These are phyloP conservation scores for Serranus cabrilla DNA, from an alignment of 2,797 vertebrate genomes.

Conservation along the genomic window DNA sequence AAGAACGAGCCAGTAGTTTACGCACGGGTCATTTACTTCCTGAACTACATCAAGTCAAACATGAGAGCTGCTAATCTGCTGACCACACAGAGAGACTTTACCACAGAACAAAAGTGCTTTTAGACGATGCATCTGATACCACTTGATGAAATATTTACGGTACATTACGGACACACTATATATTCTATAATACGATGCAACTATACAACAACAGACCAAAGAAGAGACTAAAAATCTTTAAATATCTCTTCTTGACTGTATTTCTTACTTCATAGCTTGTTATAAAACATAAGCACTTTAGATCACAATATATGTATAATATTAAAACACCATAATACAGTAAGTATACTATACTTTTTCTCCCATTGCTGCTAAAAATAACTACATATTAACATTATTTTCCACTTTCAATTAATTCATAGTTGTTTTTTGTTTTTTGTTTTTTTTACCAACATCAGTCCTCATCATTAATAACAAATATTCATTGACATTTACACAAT, in stretches of 20 bases:
- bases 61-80: constrained; percentile 32
- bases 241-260: background rate
- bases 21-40: constrained; percentile 45
- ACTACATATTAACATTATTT: too few relatives aligned
- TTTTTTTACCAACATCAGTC: too few relatives aligned
- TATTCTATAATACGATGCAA: too few relatives aligned
- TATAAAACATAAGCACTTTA: background rate
- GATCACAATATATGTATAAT: background rate
- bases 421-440: too few relatives aligned
- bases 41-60: constrained; percentile 30
- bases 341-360: background rate
- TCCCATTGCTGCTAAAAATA: background rate
- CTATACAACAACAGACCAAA: background rate
- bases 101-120: constrained; percentile 18
- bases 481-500: too few relatives aligned
- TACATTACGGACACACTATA: constrained; percentile 4
- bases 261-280: background rate
- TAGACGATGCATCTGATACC: constrained; percentile 7
- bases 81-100: background rate
- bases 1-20: constrained; percentile 43
- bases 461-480: too few relatives aligned
- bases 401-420: too few relatives aligned
- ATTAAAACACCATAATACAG: background rate
- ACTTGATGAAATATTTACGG: constrained; percentile 48
- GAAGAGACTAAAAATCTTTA: background rate